phyloP scores from a whole-genome alignment of 2,113 vertebrate genomes.

The Bos taurus region DNA sequence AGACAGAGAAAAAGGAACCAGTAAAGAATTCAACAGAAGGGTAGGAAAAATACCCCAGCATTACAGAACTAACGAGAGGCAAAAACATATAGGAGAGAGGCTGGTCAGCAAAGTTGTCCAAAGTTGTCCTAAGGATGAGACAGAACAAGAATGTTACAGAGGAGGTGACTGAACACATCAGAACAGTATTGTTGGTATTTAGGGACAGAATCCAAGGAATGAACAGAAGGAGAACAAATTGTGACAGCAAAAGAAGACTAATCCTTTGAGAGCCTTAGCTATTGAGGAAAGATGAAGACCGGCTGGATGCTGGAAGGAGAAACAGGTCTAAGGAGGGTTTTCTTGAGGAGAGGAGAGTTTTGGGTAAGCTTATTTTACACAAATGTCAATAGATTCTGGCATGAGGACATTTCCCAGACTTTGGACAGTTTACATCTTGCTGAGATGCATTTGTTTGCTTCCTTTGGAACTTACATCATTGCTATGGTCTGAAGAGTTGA shows the following conservation, averaged over 20 bases:
- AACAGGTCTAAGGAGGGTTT: background rate
- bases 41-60: background rate
- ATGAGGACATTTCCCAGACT: slow-evolving; percentile 4
- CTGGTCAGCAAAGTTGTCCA: background rate
- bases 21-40: background rate
- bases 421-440: background rate
- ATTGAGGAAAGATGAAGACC: background rate
- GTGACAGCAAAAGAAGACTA: background rate
- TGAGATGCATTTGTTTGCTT: background rate
- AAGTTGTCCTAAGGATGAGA: background rate
- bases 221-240: background rate
- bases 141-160: background rate
- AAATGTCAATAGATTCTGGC: background rate
- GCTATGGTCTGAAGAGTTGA: background rate
- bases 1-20: background rate
- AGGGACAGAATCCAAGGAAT: background rate
- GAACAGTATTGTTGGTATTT: background rate
- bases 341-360: background rate
- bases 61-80: background rate
- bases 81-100: background rate
- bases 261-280: background rate
- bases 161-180: background rate
- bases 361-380: background rate
- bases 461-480: background rate
- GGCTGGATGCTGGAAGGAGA: background rate